These are phyloP conservation scores for Palaemon carinicauda DNA, from an alignment of 1,140 invertebrate species.

Conservation along the genomic window DNA sequence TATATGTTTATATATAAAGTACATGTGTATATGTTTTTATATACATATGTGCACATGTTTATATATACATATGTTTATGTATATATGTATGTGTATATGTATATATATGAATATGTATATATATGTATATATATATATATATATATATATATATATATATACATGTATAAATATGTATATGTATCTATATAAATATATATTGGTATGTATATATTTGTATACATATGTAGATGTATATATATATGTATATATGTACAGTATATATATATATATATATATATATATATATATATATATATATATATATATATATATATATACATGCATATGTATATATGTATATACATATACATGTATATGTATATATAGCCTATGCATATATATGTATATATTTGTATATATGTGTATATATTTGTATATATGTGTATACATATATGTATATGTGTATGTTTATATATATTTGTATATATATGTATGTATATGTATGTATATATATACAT, in stretches of 20 bases:
- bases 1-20: constrained; percentile 11
- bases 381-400: no score
- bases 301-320: not conserved
- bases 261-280: constrained; percentile 21
- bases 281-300: not conserved
- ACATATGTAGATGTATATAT: no score
- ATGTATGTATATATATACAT: no score
- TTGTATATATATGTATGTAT: no score
- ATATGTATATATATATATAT: constrained; percentile 21
- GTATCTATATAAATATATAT: not conserved
- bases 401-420: no score
- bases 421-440: no score
- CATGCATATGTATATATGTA: not conserved
- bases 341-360: constrained; percentile 2
- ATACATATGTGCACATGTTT: constrained; percentile 16
- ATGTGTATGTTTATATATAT: no score
- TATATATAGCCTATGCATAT: not conserved
- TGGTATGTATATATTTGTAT: not conserved
- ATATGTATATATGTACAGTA: not conserved
- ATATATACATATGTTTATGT: not conserved
- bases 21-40: constrained; percentile 10
- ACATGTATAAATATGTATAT: constrained; percentile 9
- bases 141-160: constrained; percentile 22
- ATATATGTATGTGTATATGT: not conserved
- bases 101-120: constrained; percentile 33